phyloP scores from a whole-genome alignment of 2,888 invertebrate genomes.

The Mamestra brassicae region DNA sequence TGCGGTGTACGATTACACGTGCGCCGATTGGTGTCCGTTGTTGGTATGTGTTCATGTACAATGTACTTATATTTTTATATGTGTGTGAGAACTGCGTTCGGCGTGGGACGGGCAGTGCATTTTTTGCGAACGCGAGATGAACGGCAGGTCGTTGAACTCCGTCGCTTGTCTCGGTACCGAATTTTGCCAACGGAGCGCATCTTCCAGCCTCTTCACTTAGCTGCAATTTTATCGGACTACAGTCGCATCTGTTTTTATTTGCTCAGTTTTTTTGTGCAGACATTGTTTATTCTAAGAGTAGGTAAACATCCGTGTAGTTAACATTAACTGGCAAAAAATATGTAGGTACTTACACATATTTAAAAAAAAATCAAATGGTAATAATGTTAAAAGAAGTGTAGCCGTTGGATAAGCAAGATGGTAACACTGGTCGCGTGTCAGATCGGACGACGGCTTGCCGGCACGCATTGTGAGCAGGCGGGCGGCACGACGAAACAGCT shows the following conservation, averaged over 20 bases:
- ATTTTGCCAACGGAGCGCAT: slow-evolving; percentile 86
- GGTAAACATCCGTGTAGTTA: neutral
- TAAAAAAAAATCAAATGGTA: slow-evolving; percentile 18
- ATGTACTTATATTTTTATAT: slow-evolving; percentile 73
- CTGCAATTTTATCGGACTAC: slow-evolving; percentile 58
- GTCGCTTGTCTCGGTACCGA: slow-evolving; percentile 84
- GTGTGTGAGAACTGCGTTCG: slow-evolving; percentile 87
- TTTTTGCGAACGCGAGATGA: slow-evolving; percentile 89
- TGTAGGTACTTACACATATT: neutral
- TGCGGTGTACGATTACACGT: slow-evolving; percentile 81
- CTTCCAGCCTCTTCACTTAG: slow-evolving; percentile 71
- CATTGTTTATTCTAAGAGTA: slow-evolving; percentile 2
- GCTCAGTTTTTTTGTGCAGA: neutral
- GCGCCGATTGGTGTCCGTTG: slow-evolving; percentile 83
- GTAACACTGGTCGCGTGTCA: slow-evolving; percentile 73
- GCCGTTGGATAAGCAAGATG: slow-evolving; percentile 62
- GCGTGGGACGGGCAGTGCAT: slow-evolving; percentile 90
- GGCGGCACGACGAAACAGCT: slow-evolving; percentile 77
- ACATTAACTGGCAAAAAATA: slow-evolving; percentile 15
- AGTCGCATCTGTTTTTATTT: slow-evolving; percentile 11
- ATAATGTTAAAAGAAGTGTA: slow-evolving; percentile 38
- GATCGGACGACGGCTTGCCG: slow-evolving; percentile 67
- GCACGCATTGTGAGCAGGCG: slow-evolving; percentile 82
- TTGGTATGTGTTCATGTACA: slow-evolving; percentile 77
- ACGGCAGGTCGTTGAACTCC: slow-evolving; percentile 86